Conservation (phyloP, 30 jellyfish, hydroid and myxozoan genomes). For the Nemopilema nomurai region DNA sequence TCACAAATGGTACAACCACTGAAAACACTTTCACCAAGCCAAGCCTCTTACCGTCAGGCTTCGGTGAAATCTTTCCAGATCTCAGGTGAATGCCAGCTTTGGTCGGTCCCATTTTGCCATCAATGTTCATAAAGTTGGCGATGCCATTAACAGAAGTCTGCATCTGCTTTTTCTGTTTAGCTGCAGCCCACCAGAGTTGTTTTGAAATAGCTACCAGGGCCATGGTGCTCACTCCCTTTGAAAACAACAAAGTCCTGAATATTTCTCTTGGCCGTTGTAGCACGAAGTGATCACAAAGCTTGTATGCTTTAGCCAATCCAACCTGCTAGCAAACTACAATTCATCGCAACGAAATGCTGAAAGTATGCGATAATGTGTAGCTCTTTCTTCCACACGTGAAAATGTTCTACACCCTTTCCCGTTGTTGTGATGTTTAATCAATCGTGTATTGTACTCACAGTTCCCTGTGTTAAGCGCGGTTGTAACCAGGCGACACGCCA, state of each 20-base stretch:
- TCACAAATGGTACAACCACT: conserved; percentile 53
- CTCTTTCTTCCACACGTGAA: too few species aligned
- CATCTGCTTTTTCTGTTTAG: neutral
- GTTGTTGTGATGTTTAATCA: neutral
- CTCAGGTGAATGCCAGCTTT: conserved; percentile 42
- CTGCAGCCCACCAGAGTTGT: neutral
- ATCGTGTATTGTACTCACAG: neutral
- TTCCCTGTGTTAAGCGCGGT: neutral
- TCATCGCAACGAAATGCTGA: neutral
- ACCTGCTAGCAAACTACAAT: too few species aligned
- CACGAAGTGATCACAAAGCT: too few species aligned
- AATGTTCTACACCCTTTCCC: neutral
- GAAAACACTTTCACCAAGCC: conserved; percentile 58
- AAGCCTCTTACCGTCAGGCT: conserved; percentile 34
- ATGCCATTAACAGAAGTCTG: neutral
- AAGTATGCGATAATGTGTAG: neutral
- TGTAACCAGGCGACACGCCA: neutral
- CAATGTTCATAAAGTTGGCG: neutral
- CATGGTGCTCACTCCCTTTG: neutral
- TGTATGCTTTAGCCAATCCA: too few species aligned
- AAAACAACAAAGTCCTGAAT: neutral
- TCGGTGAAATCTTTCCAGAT: conserved; percentile 74
- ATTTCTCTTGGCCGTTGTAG: too few species aligned
- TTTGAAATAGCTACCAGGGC: neutral
- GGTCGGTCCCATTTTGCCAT: neutral